Evolutionary conservation across 2,888 invertebrate genomes (phyloP).

Genomic region (Chrysopilus asiliformis): DNA sequence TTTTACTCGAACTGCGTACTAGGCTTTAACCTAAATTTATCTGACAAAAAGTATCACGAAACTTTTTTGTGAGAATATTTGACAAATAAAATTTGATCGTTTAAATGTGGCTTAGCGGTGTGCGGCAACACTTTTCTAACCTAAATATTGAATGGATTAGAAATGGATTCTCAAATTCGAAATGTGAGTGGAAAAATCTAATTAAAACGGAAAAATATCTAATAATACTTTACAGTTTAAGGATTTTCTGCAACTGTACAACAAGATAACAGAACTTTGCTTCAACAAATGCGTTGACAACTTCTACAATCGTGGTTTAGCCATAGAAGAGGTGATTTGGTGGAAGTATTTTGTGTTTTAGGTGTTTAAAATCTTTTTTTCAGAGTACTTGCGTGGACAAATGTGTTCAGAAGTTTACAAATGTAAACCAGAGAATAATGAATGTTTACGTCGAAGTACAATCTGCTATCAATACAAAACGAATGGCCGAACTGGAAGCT

Average conservation of each 20-base stretch:
- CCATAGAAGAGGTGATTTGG: conserved; percentile 11
- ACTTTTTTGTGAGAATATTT: background rate
- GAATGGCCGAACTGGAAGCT: conserved; percentile 28
- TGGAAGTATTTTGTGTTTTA: background rate
- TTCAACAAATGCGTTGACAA: conserved; percentile 32
- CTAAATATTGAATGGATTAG: too few species aligned
- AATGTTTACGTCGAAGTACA: conserved; percentile 33
- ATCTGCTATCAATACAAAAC: conserved; percentile 28
- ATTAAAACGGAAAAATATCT: background rate
- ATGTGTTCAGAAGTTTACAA: conserved; percentile 33
- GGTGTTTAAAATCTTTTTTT: conserved; percentile 2
- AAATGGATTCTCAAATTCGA: conserved; percentile 13
- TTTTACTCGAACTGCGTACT: too few species aligned
- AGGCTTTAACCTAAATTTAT: too few species aligned
- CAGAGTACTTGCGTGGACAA: conserved; percentile 28
- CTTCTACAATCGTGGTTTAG: conserved; percentile 22
- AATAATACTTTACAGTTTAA: conserved; percentile 24
- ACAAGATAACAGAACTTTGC: conserved; percentile 34
- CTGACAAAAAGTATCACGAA: too few species aligned
- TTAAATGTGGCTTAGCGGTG: background rate
- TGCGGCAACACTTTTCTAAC: too few species aligned
- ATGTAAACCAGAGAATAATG: conserved; percentile 35
- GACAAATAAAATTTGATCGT: background rate
- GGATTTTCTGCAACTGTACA: conserved; percentile 35
- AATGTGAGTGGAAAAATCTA: conserved; percentile 5